phyloP scores from a whole-genome alignment of 2,113 vertebrate species.

The Echinops telfairi region DNA sequence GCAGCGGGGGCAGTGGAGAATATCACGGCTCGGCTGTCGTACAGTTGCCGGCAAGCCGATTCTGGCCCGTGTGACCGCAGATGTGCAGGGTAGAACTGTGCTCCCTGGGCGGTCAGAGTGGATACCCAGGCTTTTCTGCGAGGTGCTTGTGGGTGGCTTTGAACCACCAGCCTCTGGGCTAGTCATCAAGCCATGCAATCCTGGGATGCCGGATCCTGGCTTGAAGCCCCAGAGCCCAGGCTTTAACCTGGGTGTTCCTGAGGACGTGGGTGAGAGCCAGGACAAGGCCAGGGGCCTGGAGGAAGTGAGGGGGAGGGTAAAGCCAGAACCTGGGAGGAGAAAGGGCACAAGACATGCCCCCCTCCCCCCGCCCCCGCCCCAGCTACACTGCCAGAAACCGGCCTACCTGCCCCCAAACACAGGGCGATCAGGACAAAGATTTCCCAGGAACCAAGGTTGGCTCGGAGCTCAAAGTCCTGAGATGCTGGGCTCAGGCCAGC shows the following conservation, averaged over 20 bases:
- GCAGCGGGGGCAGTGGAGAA: no score
- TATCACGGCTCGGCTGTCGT: no score
- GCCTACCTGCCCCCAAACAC: background rate
- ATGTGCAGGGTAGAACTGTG: background rate
- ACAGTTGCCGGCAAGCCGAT: no score
- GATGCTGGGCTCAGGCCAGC: background rate
- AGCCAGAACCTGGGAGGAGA: background rate
- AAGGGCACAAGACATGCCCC: background rate
- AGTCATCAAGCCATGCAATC: background rate
- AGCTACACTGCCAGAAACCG: no score
- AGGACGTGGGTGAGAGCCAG: background rate
- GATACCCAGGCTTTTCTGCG: background rate
- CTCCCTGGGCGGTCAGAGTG: background rate
- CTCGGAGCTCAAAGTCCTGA: constrained; percentile 33
- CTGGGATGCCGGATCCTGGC: background rate
- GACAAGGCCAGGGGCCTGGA: constrained; percentile 4
- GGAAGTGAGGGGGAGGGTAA: background rate
- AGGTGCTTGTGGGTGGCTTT: background rate
- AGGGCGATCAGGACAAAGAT: background rate
- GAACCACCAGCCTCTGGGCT: background rate
- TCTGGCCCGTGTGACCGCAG: background rate
- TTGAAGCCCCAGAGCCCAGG: background rate
- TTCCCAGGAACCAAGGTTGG: background rate
- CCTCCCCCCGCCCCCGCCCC: background rate
- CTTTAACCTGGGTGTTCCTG: background rate